phyloP scores from a whole-genome alignment of 2,888 invertebrate species.

The Hybos culiciformis region DNA sequence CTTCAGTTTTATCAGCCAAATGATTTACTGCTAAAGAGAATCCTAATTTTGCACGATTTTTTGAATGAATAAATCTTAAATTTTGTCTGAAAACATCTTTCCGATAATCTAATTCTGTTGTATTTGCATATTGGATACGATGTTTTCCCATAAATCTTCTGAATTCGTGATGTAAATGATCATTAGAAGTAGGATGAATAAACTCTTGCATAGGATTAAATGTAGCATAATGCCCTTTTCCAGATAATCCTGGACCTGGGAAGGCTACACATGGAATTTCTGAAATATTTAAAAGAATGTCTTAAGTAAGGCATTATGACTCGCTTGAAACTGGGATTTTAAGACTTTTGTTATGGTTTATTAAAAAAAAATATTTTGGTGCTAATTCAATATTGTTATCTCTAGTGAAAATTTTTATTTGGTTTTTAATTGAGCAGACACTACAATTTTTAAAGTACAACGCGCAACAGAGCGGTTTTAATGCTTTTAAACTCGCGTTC shows the following conservation, averaged over 20 bases:
- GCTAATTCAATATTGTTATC: not conserved
- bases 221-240: constrained; percentile 56
- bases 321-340: not conserved
- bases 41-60: constrained; percentile 59
- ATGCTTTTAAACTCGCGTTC: too few species aligned
- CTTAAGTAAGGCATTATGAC: not conserved
- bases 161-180: constrained; percentile 64
- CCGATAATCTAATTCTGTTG: constrained; percentile 53
- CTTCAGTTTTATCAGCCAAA: constrained; percentile 65
- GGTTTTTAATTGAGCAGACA: not conserved
- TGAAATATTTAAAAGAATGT: constrained; percentile 29
- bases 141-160: constrained; percentile 55
- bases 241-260: constrained; percentile 88
- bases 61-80: constrained; percentile 65
- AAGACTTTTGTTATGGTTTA: not conserved
- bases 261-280: constrained; percentile 59
- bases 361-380: not conserved
- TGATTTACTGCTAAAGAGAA: constrained; percentile 75
- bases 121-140: constrained; percentile 47
- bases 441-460: not conserved
- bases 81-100: constrained; percentile 78
- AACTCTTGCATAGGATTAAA: constrained; percentile 94
- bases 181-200: constrained; percentile 52
- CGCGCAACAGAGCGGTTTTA: too few species aligned
- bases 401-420: not conserved